Evolutionary conservation across 2,888 invertebrate species (phyloP).

Genomic region (Drosophila vallismaia): DNA sequence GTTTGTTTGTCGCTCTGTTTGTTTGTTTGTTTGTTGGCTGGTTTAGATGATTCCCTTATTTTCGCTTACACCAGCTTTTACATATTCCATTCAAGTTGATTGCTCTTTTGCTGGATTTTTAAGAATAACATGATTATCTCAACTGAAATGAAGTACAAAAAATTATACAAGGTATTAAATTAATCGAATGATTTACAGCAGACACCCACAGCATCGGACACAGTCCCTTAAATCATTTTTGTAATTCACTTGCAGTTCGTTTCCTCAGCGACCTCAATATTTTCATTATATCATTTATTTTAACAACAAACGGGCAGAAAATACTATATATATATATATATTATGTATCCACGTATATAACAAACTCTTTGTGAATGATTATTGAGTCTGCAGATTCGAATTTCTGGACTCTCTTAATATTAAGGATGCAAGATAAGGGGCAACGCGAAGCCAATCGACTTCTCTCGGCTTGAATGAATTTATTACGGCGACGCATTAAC

Average conservation of each 20-base stretch:
- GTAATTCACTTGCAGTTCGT: constrained; percentile 37
- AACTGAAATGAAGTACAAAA: not conserved
- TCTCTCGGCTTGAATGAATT: constrained; percentile 55
- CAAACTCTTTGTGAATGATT: constrained; percentile 18
- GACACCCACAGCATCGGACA: constrained; percentile 34
- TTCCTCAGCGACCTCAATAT: constrained; percentile 48
- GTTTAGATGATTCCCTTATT: constrained; percentile 33
- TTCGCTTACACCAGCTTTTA: constrained; percentile 37
- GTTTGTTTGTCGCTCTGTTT: constrained; percentile 57
- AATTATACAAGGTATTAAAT: constrained; percentile 53
- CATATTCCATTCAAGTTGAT: constrained; percentile 45
- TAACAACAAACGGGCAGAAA: not conserved
- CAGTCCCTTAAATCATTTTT: constrained; percentile 44
- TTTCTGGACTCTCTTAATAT: constrained; percentile 12
- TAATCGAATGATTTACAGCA: constrained; percentile 79
- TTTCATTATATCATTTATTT: constrained; percentile 39
- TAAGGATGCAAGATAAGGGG: constrained; percentile 18
- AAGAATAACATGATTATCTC: not conserved
- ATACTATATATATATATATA: not conserved
- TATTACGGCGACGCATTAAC: constrained; percentile 62
- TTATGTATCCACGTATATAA: not conserved
- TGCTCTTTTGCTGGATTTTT: not conserved
- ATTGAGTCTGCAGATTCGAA: constrained; percentile 7
- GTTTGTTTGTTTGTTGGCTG: constrained; percentile 27
- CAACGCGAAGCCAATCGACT: constrained; percentile 35